These are phyloP conservation scores for Stichodactyla mertensii DNA, from an alignment of 64 coral and sea anemone genomes.

Conservation along the genomic window DNA sequence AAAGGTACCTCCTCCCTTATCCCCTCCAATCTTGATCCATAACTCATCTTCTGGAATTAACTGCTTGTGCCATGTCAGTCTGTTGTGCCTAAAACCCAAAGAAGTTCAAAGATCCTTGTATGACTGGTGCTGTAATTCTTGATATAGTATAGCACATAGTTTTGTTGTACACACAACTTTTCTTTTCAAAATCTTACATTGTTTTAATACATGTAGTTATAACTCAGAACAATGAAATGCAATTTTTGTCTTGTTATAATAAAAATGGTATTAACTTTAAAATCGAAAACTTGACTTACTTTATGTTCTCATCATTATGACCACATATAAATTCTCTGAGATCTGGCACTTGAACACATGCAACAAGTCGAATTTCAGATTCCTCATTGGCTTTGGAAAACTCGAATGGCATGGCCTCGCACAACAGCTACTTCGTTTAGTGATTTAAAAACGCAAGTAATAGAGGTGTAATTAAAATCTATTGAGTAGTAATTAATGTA, in stretches of 20 bases:
- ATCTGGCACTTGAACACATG: constrained; percentile 1
- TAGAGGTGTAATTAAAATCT: background rate
- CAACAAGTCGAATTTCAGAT: background rate
- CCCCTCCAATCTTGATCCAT: constrained; percentile 32
- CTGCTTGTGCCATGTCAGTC: background rate
- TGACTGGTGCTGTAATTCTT: background rate
- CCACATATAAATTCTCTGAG: background rate
- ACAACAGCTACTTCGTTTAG: background rate
- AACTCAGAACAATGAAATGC: too few relatives aligned
- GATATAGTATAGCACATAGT: too few relatives aligned
- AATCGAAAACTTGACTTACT: background rate
- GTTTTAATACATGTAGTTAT: background rate
- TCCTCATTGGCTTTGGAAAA: constrained; percentile 3
- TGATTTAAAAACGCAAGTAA: background rate
- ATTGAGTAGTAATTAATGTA: background rate
- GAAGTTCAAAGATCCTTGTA: background rate
- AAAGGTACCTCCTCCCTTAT: constrained; percentile 25
- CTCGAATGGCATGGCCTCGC: background rate
- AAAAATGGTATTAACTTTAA: background rate
- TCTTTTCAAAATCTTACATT: background rate
- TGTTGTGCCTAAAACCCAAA: background rate
- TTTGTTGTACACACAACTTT: too few relatives aligned
- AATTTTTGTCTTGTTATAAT: background rate
- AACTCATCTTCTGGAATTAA: constrained; percentile 13
- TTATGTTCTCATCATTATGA: background rate